Percentiles rank a stretch among this genome's conserved stretches.
phyloP scores from a whole-genome alignment of 35 echinoderm and acorn worm species.

The Ophioderma brevispina region DNA sequence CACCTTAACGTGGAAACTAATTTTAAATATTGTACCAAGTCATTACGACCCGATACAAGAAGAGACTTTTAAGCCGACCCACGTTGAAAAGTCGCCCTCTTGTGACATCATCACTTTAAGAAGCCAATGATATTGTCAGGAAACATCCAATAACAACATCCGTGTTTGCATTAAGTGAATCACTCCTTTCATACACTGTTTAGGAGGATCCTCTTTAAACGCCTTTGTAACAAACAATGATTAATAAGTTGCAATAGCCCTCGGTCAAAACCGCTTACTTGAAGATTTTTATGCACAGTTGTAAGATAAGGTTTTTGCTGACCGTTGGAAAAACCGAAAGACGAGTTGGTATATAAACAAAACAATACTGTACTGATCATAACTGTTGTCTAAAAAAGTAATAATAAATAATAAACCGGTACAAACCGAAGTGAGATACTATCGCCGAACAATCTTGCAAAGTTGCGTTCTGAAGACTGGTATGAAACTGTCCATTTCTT shows the following conservation, averaged over 20 bases:
- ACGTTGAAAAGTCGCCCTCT: too few species aligned
- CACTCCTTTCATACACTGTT: too few species aligned
- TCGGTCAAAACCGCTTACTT: background rate
- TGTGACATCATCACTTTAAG: too few species aligned
- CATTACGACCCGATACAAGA: too few species aligned
- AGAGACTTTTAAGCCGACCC: too few species aligned
- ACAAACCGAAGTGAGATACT: background rate
- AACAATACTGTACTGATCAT: conserved; percentile 10
- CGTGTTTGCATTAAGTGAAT: too few species aligned
- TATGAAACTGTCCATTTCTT: background rate
- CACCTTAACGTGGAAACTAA: background rate
- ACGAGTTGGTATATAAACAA: background rate
- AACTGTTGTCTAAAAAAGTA: background rate
- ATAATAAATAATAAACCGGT: conserved; percentile 5
- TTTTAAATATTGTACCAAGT: background rate
- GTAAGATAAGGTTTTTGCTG: background rate
- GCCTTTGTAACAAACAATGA: background rate
- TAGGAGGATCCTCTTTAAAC: too few species aligned
- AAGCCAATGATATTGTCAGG: too few species aligned
- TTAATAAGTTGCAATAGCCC: background rate
- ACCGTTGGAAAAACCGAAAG: background rate
- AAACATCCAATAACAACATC: too few species aligned
- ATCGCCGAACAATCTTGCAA: background rate
- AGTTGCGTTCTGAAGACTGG: background rate
- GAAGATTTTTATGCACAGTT: background rate